Evolutionary conservation across 2,797 vertebrate genomes (phyloP), one percentile per base, ranked within the genome.

Genomic region (Urosaurus nigricauda): DNA sequence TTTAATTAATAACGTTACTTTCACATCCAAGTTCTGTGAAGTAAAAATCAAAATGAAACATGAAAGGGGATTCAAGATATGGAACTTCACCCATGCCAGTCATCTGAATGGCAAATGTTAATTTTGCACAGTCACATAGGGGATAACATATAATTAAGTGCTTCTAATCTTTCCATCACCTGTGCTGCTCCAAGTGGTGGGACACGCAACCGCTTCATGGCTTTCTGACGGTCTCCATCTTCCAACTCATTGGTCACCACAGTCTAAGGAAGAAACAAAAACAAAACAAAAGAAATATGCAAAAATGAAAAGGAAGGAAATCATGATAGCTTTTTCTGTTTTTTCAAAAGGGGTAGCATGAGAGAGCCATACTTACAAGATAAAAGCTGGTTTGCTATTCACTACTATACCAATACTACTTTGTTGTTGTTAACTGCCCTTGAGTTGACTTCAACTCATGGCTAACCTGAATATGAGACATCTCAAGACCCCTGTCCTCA

Each of bases 171-270:
- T 6, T 40, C 84, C 90, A 92, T 93, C 90, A 99, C 99, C 98
- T 99, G 99, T 93, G 99, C 99, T 92, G 99, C 99, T 95, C 99
- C 99, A 87, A 99, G 97, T 5, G 99, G 99, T 87, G 99, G 99
- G 0, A 99, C 99, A 93, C 99, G 98, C 87, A 99, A 97, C 86
- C 99, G 98, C 95, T 99, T 99, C 99, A 99, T 99, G 91, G 99
- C 99, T 95, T 97, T 99, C 97, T 99, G 99, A 92, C 99, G 97
- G 96, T 99, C 99, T 13, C 99, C 99, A 73, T 98, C 98, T 95
- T 99, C 99, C 96, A 99, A 93, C 96, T 99, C 99, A 82, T 98
- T 98, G 84, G 99, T 99, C 91, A 99, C 99, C 96, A 99, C 96
- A 2, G 97, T 97, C 99, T 99, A 94, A 87, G 85, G 43, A 58